Conservation (phyloP, 2,888 invertebrate genomes). For the Xiphydria camelus region DNA sequence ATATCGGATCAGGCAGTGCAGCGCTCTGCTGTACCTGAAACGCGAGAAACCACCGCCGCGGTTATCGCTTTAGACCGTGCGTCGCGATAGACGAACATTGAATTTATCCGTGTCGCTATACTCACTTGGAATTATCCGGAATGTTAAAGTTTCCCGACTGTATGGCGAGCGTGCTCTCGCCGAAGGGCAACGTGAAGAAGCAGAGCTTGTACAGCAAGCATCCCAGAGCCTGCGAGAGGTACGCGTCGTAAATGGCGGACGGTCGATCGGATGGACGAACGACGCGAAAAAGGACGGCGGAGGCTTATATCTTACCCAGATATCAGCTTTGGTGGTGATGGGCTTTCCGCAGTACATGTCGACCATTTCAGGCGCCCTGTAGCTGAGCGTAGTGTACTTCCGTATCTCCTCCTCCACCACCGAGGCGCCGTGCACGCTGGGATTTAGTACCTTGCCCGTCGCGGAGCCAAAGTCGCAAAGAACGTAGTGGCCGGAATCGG, state of each 20-base stretch:
- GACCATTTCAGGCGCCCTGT: conserved; percentile 91
- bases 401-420: conserved; percentile 83
- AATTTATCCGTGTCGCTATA: conserved; percentile 12
- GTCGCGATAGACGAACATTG: no score
- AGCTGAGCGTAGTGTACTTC: conserved; percentile 87
- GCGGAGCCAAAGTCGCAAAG: conserved; percentile 94
- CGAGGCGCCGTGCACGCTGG: conserved; percentile 68
- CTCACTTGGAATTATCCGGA: conserved; percentile 76
- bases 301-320: conserved; percentile 73
- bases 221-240: conserved; percentile 79
- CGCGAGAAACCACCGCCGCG: no score
- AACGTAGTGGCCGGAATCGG: conserved; percentile 79
- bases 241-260: no score
- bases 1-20: conserved; percentile 61
- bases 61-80: no score
- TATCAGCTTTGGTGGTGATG: conserved; percentile 85
- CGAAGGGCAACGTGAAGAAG: conserved; percentile 87
- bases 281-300: no score
- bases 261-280: no score
- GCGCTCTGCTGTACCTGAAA: conserved; percentile 48
- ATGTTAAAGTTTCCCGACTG: conserved; percentile 86
- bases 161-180: conserved; percentile 90
- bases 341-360: conserved; percentile 83
- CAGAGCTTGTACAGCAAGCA: conserved; percentile 87
- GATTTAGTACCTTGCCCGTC: conserved; percentile 77